Evolutionary conservation across 2,113 vertebrate genomes (phyloP).

Genomic region (Corvus cornix): DNA sequence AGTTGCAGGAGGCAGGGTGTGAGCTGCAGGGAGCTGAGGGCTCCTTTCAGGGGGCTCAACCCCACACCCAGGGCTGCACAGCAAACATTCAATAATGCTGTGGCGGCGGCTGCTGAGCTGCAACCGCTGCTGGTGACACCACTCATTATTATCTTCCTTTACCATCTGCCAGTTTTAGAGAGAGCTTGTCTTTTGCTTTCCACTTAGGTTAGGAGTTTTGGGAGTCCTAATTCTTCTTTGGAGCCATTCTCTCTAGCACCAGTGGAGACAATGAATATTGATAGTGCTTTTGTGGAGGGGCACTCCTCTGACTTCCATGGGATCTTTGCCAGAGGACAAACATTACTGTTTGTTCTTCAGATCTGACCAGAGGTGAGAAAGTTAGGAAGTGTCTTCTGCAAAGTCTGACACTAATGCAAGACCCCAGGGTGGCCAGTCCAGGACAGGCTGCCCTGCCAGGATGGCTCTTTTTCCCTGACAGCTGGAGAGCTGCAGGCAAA

Average conservation of each 20-base stretch:
- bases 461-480: not conserved
- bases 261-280: not conserved
- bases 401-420: not conserved
- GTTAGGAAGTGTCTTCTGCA: not conserved
- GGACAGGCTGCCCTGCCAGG: not conserved
- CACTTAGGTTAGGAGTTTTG: not conserved
- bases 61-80: accelerated
- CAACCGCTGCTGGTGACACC: not conserved
- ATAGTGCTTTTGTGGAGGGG: not conserved
- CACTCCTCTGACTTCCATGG: not conserved
- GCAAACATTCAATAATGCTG: not conserved
- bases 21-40: not conserved
- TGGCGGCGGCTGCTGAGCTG: accelerated
- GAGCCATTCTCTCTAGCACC: not conserved
- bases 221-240: not conserved
- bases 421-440: not conserved
- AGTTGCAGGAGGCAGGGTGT: not conserved
- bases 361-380: not conserved
- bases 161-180: not conserved
- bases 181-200: not conserved
- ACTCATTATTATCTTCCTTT: not conserved
- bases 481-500: conserved; percentile 2
- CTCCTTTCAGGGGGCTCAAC: not conserved
- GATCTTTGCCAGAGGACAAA: not conserved
- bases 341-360: not conserved